Evolutionary conservation across 2,888 invertebrate species (phyloP).

Genomic region (Lacanobia wlatinum): DNA sequence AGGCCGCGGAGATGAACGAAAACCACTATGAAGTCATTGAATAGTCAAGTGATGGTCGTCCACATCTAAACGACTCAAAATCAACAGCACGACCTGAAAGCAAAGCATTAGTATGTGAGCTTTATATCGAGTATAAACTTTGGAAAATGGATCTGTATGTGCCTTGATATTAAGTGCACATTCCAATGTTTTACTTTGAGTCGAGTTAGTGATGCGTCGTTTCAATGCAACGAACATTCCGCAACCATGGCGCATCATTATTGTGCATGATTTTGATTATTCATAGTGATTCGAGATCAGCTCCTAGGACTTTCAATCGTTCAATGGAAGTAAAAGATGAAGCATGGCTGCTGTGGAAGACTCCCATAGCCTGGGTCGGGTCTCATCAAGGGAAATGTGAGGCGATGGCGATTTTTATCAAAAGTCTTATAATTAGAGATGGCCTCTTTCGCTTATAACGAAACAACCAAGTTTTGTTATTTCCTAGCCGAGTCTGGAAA

Average conservation of each 20-base stretch:
- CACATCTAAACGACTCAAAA: too few species aligned
- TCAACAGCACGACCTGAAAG: not conserved
- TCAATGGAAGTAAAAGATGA: too few species aligned
- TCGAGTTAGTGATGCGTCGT: slow-evolving; percentile 3
- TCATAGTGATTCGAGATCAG: not conserved
- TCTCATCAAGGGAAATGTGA: too few species aligned
- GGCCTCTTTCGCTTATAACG: too few species aligned
- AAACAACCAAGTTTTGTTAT: too few species aligned
- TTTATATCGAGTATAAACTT: not conserved
- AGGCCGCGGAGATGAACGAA: not conserved
- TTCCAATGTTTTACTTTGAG: not conserved
- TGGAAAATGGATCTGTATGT: not conserved
- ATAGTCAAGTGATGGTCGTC: not conserved
- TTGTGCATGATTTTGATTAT: not conserved
- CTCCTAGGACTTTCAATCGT: not conserved
- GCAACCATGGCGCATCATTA: too few species aligned
- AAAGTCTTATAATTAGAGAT: too few species aligned
- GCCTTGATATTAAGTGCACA: not conserved
- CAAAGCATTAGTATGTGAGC: not conserved
- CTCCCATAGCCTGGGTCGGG: not conserved
- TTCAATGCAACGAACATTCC: not conserved
- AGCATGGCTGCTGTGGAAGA: not conserved
- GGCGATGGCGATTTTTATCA: too few species aligned
- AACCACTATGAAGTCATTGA: not conserved
- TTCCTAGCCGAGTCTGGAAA: too few species aligned